phyloP scores from a whole-genome alignment of 2,113 vertebrate species.

The Proterorhinus semilunaris region DNA sequence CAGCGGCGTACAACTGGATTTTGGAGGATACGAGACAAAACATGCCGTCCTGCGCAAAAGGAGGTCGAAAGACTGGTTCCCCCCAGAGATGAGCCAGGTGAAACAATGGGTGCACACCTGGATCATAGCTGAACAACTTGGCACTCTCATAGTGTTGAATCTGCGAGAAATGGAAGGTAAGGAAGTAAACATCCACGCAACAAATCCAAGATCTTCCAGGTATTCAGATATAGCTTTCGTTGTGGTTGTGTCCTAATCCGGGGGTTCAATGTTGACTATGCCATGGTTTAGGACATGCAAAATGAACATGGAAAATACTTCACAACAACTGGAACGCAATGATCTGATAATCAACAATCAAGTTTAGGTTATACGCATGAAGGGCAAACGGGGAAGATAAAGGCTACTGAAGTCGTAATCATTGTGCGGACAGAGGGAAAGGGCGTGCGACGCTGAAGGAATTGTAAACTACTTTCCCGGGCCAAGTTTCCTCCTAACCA shows the following conservation, averaged over 20 bases:
- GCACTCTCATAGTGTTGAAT: not conserved
- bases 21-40: not conserved
- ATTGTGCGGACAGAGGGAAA: too few relatives aligned
- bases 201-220: too few relatives aligned
- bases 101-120: slow-evolving; percentile 2
- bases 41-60: slow-evolving; percentile 9
- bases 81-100: slow-evolving; percentile 28
- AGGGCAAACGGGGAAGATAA: not conserved
- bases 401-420: not conserved
- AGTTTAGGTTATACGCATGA: too few relatives aligned
- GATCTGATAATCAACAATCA: too few relatives aligned
- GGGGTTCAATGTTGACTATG: too few relatives aligned
- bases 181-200: not conserved
- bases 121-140: not conserved
- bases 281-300: too few relatives aligned
- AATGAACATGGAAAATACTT: too few relatives aligned
- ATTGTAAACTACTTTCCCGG: not conserved
- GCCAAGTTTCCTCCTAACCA: slow-evolving; percentile 1
- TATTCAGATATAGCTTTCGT: too few relatives aligned
- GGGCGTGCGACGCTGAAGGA: not conserved
- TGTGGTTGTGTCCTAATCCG: too few relatives aligned
- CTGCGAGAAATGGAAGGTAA: not conserved
- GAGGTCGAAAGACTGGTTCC: slow-evolving; percentile 45
- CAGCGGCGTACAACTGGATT: not conserved
- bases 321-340: too few relatives aligned